Evolutionary conservation across 2,113 vertebrate genomes (phyloP).

Genomic region (Cebus imitator): DNA sequence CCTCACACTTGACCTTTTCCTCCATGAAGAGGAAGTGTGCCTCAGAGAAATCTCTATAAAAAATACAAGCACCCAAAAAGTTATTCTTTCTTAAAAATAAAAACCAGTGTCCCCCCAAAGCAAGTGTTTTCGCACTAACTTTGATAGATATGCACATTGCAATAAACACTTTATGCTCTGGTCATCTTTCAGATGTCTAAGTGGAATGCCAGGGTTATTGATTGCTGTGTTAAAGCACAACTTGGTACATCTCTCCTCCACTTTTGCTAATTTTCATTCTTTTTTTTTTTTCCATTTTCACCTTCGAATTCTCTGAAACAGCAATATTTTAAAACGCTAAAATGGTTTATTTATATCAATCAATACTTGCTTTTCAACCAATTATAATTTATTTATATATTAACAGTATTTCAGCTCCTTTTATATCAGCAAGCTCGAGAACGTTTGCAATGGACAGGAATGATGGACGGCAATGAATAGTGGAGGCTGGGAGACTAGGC

Average conservation of each 20-base stretch:
- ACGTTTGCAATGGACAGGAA: neutral
- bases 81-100: constrained; percentile 37
- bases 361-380: constrained; percentile 46
- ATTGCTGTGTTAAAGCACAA: neutral
- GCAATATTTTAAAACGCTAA: constrained; percentile 11
- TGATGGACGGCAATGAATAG: neutral
- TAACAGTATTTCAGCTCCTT: neutral
- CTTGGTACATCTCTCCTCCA: neutral
- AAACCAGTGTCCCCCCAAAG: constrained; percentile 56
- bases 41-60: constrained; percentile 48
- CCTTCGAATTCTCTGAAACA: constrained; percentile 39
- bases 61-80: constrained; percentile 69
- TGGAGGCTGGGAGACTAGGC: neutral
- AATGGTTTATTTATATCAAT: neutral
- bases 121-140: constrained; percentile 62
- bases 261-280: constrained; percentile 42
- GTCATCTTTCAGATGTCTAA: constrained; percentile 13
- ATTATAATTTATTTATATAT: neutral
- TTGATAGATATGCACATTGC: constrained; percentile 48
- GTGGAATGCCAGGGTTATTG: neutral
- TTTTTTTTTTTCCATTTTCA: neutral
- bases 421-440: neutral
- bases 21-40: neutral
- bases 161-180: neutral
- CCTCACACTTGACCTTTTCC: neutral